Base-by-base conservation (phyloP, 2,797 vertebrate species). In the Tiaroga cobitis region DNA sequence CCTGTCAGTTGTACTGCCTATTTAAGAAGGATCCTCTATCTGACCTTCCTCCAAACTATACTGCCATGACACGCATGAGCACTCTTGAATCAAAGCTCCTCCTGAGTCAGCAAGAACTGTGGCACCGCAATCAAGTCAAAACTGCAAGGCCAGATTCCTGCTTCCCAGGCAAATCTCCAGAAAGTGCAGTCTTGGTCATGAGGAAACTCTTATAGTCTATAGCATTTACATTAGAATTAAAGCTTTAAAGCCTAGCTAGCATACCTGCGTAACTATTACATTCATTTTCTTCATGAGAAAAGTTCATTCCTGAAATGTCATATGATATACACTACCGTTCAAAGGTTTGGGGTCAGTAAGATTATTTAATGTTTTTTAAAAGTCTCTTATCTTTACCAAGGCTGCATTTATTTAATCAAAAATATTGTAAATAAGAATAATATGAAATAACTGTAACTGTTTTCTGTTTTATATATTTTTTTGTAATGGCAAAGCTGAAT, bases 101-200 rank as follows among this genome's bases (percentile, higher is more conserved):
- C 49, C 49, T 59, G 79, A 26, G 39, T 82, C 85, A 82, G 85
- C 61, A 59, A 59, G 49, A 76, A 51, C 73, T 39, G 61, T 46
- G 70, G 34, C 9, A 51, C 85, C n/a, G 26, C 80, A 82, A 21
- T 69, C 73, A 70, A 32, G 51, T 63, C 80, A 54, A 77, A 81
- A 70, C 37, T 69, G 63, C 63, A 82, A 77, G 26, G 80, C 63
- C 63, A 81, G 69, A 85, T 9, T 56, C 41, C 73, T 39, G 51
- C 79, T 56, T 68, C 26, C n/a, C 49, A 32, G 69, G 24, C 21
- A 61, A 51, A 63, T 26, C 61, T 29, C 61, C 13, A 63, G 6
- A 29, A 29, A 79, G 49, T 77, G 16, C 9, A 56, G 61, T 41
- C 26, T 37, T 67, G 11, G 4, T 63, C 29, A 59, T 37, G 3